Base-by-base conservation (phyloP, 2,797 vertebrate genomes). In the Eptatretus atami region DNA sequence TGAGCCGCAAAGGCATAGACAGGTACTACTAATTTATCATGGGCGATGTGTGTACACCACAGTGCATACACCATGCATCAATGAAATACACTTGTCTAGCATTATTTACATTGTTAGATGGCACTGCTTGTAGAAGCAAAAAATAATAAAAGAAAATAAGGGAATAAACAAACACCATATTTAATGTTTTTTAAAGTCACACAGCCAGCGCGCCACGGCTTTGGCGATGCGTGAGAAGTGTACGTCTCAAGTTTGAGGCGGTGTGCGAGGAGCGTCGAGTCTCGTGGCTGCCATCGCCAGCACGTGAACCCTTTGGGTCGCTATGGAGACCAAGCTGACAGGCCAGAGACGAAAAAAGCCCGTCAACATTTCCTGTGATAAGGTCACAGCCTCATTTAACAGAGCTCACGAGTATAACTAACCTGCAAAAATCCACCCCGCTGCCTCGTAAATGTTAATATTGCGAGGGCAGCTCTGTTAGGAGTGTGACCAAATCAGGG, bases 151-250 rank as follows among this genome's bases (percentile, higher is more conserved):
- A 71, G 73, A 69, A 44, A 44, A 44, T 44, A 44, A 44, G 31
- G 4, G 31, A 44, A 44, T 44, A 44, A 44, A 44, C 31, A 44
- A 44, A 77, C 74, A 76, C 78, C 70, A 78, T 77, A 78, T 82
- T 82, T 86, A 88, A 84, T 88, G 81, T 87, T 86, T 82, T 88
- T 81, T 78, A 78, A 82, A 87, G 84, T 93, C 84, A 96, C 93
- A 93, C 83, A 81, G 79, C 74, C 75, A 44, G 6, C 3, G 6
- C 6, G 31, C 19, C 19, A 19, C 19, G 19, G 19, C 19, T 19
- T 19, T 19, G 19, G 31, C 31, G 31, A 44, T 44, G 31, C 31
- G 31, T 44, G 31, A 44, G 31, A 8, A 44, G 31, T 44, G 31
- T 5, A 3, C 31, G 31, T 44, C 31, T 44, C 4, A 44, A 44